Conservation (phyloP, 2,888 invertebrate species). For the Elysia crispata region DNA sequence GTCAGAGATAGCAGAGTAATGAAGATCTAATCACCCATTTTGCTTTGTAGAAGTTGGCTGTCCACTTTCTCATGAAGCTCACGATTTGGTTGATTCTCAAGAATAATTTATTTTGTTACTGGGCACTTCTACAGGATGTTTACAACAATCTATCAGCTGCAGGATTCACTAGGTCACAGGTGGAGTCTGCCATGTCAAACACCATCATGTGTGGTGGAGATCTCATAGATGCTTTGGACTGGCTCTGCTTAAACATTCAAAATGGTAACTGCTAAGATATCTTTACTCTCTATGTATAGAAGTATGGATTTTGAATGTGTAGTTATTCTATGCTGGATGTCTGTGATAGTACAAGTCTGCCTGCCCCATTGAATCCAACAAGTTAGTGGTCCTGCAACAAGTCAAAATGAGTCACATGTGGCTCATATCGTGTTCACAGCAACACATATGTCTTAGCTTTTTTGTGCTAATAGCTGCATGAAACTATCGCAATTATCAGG, state of each 20-base stretch:
- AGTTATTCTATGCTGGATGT: not conserved
- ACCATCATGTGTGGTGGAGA: slow-evolving; percentile 73
- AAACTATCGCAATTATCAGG: too few species aligned
- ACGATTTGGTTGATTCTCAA: not conserved
- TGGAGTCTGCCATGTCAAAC: slow-evolving; percentile 72
- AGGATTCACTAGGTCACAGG: slow-evolving; percentile 73
- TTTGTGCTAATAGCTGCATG: too few species aligned
- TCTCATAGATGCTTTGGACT: slow-evolving; percentile 74
- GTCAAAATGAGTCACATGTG: too few species aligned
- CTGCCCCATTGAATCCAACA: too few species aligned
- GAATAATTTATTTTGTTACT: not conserved
- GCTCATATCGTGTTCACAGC: too few species aligned
- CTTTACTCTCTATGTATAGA: not conserved
- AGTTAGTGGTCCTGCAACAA: too few species aligned
- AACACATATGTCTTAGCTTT: too few species aligned
- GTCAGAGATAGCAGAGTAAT: too few species aligned
- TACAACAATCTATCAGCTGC: slow-evolving; percentile 69
- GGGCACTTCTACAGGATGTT: slow-evolving; percentile 65
- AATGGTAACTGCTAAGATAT: slow-evolving; percentile 64
- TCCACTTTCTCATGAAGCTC: not conserved
- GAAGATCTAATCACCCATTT: too few species aligned
- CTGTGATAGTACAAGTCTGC: too few species aligned
- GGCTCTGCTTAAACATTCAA: slow-evolving; percentile 74
- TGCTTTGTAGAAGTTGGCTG: not conserved
- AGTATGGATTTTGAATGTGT: not conserved